Evolutionary conservation across 2,888 invertebrate species (phyloP).

Genomic region (Digitonthophagus gazella): DNA sequence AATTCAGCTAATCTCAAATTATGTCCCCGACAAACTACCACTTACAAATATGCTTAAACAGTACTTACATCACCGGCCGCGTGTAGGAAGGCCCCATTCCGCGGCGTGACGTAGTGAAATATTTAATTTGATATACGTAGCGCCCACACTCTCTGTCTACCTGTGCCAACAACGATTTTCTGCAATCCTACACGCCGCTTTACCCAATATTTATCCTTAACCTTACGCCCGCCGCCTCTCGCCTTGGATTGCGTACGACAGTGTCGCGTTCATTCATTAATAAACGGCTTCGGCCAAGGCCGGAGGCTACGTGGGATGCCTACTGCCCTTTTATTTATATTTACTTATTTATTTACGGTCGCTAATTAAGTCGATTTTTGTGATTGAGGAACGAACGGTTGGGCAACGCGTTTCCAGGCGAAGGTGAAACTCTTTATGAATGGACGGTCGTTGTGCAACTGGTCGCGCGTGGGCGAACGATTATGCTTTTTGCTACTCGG

Average conservation of each 20-base stretch:
- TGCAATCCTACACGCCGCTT: constrained; percentile 13
- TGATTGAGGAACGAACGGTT: constrained; percentile 9
- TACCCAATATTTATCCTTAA: constrained; percentile 17
- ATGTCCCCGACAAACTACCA: not conserved
- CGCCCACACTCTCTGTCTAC: constrained; percentile 3
- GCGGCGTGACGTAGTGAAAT: constrained; percentile 12
- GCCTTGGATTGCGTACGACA: constrained; percentile 8
- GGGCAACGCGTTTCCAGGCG: constrained; percentile 6
- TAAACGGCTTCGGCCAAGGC: constrained; percentile 5
- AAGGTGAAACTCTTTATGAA: constrained; percentile 11
- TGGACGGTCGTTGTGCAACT: constrained; percentile 1
- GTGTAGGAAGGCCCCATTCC: not conserved
- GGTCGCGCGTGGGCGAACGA: not conserved
- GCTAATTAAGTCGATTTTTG: constrained; percentile 14
- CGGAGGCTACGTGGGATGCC: constrained; percentile 4
- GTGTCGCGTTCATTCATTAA: constrained; percentile 14
- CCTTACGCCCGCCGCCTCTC: constrained; percentile 4
- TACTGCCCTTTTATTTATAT: constrained; percentile 11
- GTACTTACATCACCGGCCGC: not conserved
- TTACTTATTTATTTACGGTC: constrained; percentile 14
- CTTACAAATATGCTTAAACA: not conserved
- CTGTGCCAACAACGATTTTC: constrained; percentile 8
- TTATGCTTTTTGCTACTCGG: not conserved
- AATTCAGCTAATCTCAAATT: not conserved
- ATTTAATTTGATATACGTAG: constrained; percentile 12